Conservation (phyloP, 2,888 invertebrate genomes). For the Rhagophthalmus giganteus region DNA sequence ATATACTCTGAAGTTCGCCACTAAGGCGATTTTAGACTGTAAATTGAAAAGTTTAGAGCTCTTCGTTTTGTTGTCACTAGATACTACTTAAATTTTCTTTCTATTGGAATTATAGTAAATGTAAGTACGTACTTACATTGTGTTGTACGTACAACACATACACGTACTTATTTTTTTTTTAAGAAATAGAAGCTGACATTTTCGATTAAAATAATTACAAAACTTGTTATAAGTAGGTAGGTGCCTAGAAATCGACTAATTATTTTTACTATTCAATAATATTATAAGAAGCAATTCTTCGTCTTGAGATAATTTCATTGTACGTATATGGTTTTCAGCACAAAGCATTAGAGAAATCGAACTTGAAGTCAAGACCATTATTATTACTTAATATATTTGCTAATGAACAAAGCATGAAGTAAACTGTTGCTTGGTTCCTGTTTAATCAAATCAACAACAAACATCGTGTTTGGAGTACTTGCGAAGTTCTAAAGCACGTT, state of each 20-base stretch:
- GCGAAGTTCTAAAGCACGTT: conserved; percentile 22
- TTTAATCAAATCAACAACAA: conserved; percentile 25
- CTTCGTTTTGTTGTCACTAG: conserved; percentile 40
- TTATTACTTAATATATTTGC: conserved; percentile 11
- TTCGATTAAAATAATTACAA: no score
- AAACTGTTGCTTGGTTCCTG: conserved; percentile 22
- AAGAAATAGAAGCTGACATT: no score
- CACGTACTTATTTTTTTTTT: conserved; percentile 4
- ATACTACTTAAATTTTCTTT: conserved; percentile 27
- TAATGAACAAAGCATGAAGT: conserved; percentile 18
- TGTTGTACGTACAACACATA: conserved; percentile 4
- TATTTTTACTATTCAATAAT: no score
- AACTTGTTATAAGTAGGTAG: no score
- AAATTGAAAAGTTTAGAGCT: conserved; percentile 45
- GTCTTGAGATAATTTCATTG: no score
- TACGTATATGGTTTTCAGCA: conserved; percentile 6
- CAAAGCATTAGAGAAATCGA: conserved; percentile 4
- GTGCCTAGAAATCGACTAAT: no score
- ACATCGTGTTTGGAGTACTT: conserved; percentile 21
- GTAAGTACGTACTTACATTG: no score
- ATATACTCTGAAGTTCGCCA: conserved; percentile 32
- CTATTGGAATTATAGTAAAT: conserved; percentile 14
- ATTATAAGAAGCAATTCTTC: no score
- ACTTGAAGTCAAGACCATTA: conserved; percentile 5
- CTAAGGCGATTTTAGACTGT: conserved; percentile 42